Evolutionary conservation across 1,140 invertebrate genomes (phyloP).

Genomic region (Macrobrachium rosenbergii): DNA sequence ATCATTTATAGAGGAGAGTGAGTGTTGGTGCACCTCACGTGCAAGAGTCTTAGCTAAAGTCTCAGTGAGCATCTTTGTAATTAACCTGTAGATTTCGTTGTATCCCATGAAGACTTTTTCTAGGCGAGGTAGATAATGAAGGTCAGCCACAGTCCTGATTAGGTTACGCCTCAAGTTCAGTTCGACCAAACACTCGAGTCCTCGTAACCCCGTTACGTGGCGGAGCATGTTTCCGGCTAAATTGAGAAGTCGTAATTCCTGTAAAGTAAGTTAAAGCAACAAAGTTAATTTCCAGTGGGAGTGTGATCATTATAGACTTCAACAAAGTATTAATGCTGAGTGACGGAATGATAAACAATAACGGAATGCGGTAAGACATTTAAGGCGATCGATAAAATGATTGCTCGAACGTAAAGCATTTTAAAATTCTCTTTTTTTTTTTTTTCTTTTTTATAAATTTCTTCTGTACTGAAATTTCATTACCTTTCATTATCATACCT

Average conservation of each 20-base stretch:
- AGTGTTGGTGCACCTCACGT: not conserved
- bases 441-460: too few relatives aligned
- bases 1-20: not conserved
- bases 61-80: too few relatives aligned
- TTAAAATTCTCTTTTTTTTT: too few relatives aligned
- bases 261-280: not conserved
- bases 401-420: too few relatives aligned
- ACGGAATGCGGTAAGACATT: too few relatives aligned
- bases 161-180: slow-evolving; percentile 89
- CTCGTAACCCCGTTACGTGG: slow-evolving; percentile 80
- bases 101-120: slow-evolving; percentile 88
- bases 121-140: slow-evolving; percentile 83
- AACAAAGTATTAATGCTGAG: not conserved
- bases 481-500: not conserved
- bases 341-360: too few relatives aligned
- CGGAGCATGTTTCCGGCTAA: slow-evolving; percentile 90
- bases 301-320: too few relatives aligned
- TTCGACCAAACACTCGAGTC: slow-evolving; percentile 83
- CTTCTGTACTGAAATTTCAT: too few relatives aligned
- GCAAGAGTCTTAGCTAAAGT: too few relatives aligned
- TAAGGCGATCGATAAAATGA: too few relatives aligned
- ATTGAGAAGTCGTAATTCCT: slow-evolving; percentile 88
- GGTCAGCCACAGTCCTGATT: slow-evolving; percentile 83
- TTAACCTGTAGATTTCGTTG: slow-evolving; percentile 80
- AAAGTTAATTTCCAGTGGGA: not conserved